Base-by-base conservation (phyloP, 1,140 invertebrate species). In the Leptoteleia sp. region DNA sequence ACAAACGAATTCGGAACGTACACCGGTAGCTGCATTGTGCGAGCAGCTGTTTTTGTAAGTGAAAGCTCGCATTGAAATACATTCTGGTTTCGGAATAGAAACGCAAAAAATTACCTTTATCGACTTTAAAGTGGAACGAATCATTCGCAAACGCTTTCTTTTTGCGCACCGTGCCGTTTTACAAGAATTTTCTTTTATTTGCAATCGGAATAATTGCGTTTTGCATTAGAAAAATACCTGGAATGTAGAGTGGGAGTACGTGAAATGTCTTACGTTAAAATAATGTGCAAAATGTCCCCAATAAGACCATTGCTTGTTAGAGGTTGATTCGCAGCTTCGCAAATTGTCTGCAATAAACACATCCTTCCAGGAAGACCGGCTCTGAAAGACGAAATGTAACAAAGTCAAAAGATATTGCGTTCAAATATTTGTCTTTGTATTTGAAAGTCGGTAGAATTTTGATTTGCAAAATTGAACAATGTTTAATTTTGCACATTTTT, bases 321-420 rank as follows among this genome's bases (percentile, higher is more conserved):
- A n/a, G 88, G 83, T 27, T 82, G 83, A 55, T 79, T 83, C 0
- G 84, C 80, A 15, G 83, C 81, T 61, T 90, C 85, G 59, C 90
- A 90, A 71, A 91, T 89, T 16, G 82, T 83, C 42, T 82, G 83
- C 9, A 87, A 62, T 4, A 91, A 64, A 78, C 90, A 91, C 15
- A 31, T 68, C 45, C 81, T 73, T 12, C 86, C 89, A 0, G 85
- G 81, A 61, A 85, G 88, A 4, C 87, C 88, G 0, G 81, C 77
- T 22, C 88, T 89, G 40, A 52, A 79, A 68, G 16, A 25, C n/a
- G n/a, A n/a, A n/a, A n/a, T n/a, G 19, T 27, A 6, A 42, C 4
- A 5, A 55, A 48, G 8, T 45, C 33, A 25, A 43, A 52, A 33
- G 13, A 12, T 13, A 38, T 54, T 33, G 9, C 13, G 16, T 45